Evolutionary conservation across 2,888 invertebrate genomes (phyloP), one percentile per base, ranked within the genome.

Genomic region (Campopleginae sp.): DNA sequence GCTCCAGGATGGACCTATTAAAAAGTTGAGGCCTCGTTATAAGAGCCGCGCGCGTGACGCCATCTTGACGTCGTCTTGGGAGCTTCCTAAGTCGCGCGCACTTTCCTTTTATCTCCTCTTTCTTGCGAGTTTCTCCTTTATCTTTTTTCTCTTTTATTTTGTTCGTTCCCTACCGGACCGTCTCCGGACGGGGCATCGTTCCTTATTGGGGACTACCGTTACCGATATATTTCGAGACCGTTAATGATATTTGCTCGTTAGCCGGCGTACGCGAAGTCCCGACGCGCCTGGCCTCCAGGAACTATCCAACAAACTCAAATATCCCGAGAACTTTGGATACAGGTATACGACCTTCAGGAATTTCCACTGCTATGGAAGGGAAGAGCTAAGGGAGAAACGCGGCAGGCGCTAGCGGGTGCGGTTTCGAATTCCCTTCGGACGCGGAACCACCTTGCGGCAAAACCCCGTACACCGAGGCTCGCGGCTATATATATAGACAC

Each of bases 201-300:
- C 44, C 72, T 86, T 71, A 70, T 79, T 76, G 74, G 82, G 77
- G 77, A 75, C 44, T 33, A 54, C 70, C 76, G 65, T 71, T 77
- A 81, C 87, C 82, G 84, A 90, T 88, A 90, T 88, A 89, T 89
- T 86, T 88, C 87, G 87, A 86, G 84, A 83, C 86, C 85, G 79
- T 84, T 88, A 87, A 87, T 88, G 87, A 88, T 87, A 88, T 88
- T 90, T 89, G 86, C 89, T 87, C 86, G 88, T 86, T 87, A 88
- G 87, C 84, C 83, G 72, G 23, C 54, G 58, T 71, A 58, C 74
- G 70, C 81, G 58, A 51, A 74, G 80, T 78, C 78, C 85, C 79
- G 44, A 61, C 80, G 85, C 75, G 84, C 71, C 68, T 83, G 72
- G 80, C 72, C 77, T 77, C 80, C 58, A 23, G 54, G 66, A 85